Base-by-base conservation (phyloP, 1,140 invertebrate species). In the Diorhabda sublineata region DNA sequence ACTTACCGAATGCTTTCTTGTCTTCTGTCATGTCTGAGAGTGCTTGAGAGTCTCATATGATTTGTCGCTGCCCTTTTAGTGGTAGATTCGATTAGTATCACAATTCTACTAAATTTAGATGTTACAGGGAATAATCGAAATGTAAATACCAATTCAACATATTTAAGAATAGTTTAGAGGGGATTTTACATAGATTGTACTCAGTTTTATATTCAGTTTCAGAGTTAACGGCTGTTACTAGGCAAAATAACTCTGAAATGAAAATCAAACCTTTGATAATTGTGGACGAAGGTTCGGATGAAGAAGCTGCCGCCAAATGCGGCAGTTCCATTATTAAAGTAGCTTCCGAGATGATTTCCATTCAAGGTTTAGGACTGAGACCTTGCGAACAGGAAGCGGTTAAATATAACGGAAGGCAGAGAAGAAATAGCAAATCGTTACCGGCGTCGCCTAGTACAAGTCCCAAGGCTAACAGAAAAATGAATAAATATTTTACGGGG, bases 321-420 rank as follows among this genome's bases (percentile, higher is more conserved):
- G 89, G 89, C 63, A 87, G 84, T 69, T 91, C 90, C 2, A 87
- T 92, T 45, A 86, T 91, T 69, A 85, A 86, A 75, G 89, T 92
- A 60, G 91, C 90, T 0, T 87, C 87, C 73, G 87, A 90, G 77
- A 91, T 92, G 83, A 88, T 91, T 78, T 85, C 86, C 2, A 52
- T 8, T n/a, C 47, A 52, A 52, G 47, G 47, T 52, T n/a, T 52
- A n/a, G 47, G 47, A 3, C 47, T 52, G 2, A 6, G 47, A 52
- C 6, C 47, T n/a, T 52, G 47, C n/a, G 68, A 69, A 2, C 68
- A 75, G 42, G 64, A 59, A 6, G 63, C 74, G 44, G 67, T 69
- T 56, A 74, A 75, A 26, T 83, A 83, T 67, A 71, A 81, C 58
- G 74, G 82, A 57, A 73, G 74, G 57, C 72, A 81, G 42, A 79